phyloP scores from a whole-genome alignment of 2,888 invertebrate species.

The Gonocerus acuteangulatus region DNA sequence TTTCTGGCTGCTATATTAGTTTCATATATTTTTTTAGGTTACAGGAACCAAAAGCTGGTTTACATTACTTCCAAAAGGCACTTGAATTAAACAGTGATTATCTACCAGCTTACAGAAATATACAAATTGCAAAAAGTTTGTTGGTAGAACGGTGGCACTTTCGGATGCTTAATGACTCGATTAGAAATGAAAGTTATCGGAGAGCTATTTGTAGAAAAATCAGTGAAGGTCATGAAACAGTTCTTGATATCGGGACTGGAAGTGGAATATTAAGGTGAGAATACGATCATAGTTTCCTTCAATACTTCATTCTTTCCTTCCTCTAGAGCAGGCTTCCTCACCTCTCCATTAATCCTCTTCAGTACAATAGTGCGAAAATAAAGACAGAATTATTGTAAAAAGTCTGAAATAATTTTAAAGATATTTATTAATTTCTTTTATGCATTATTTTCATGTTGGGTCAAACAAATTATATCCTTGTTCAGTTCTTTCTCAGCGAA shows the following conservation, averaged over 20 bases:
- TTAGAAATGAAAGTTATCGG: constrained; percentile 58
- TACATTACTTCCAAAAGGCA: constrained; percentile 51
- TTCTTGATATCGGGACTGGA: constrained; percentile 70
- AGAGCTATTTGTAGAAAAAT: constrained; percentile 55
- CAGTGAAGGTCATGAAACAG: constrained; percentile 44
- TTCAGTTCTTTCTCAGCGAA: too few species aligned
- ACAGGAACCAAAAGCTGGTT: constrained; percentile 51
- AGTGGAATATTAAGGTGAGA: constrained; percentile 59
- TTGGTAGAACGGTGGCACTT: constrained; percentile 74
- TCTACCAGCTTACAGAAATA: constrained; percentile 56
- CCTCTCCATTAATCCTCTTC: too few species aligned
- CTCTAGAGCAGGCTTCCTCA: too few species aligned
- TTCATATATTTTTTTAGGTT: constrained; percentile 48
- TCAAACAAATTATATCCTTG: too few species aligned
- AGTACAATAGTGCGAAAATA: not conserved
- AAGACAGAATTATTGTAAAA: not conserved
- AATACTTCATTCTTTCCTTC: too few species aligned
- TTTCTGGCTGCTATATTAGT: too few species aligned
- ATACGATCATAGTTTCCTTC: too few species aligned
- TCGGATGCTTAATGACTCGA: constrained; percentile 69
- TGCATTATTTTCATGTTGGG: too few species aligned
- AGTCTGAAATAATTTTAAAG: not conserved
- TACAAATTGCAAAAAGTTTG: constrained; percentile 59
- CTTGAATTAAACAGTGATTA: constrained; percentile 48
- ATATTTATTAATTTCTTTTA: not conserved